Conservation (phyloP, 2,888 invertebrate genomes). For the Sarcophaga subvicina region DNA sequence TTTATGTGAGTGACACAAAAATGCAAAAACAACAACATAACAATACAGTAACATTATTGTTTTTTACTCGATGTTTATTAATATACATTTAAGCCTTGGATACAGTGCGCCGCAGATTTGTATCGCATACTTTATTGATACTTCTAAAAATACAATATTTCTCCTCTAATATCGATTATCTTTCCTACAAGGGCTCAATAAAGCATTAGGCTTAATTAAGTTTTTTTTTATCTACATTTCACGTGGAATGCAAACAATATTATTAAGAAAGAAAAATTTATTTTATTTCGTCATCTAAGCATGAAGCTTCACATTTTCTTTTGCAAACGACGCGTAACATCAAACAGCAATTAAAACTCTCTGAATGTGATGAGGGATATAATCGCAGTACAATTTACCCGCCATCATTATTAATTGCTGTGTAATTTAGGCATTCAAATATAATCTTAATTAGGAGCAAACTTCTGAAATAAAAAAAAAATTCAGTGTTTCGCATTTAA, state of each 20-base stretch:
- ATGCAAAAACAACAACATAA: background rate
- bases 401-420: background rate
- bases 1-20: too few species aligned
- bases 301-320: too few species aligned
- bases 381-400: slow-evolving; percentile 14
- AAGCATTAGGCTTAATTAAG: slow-evolving; percentile 35
- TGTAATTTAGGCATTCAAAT: too few species aligned
- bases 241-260: slow-evolving; percentile 13
- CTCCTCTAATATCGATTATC: too few species aligned
- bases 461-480: too few species aligned
- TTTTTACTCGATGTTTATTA: slow-evolving; percentile 48
- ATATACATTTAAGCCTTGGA: slow-evolving; percentile 48
- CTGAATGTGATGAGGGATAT: too few species aligned
- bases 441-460: too few species aligned
- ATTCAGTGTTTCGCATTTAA: too few species aligned
- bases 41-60: background rate
- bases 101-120: slow-evolving; percentile 30
- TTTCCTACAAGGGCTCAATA: slow-evolving; percentile 25
- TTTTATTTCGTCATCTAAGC: too few species aligned
- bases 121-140: slow-evolving; percentile 13
- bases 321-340: too few species aligned
- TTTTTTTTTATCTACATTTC: slow-evolving; percentile 27
- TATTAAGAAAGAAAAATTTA: background rate
- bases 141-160: slow-evolving; percentile 19
- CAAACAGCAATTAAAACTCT: too few species aligned